These are phyloP conservation scores for Volucella bombylans DNA, from an alignment of 2,888 invertebrate genomes.

Conservation along the genomic window DNA sequence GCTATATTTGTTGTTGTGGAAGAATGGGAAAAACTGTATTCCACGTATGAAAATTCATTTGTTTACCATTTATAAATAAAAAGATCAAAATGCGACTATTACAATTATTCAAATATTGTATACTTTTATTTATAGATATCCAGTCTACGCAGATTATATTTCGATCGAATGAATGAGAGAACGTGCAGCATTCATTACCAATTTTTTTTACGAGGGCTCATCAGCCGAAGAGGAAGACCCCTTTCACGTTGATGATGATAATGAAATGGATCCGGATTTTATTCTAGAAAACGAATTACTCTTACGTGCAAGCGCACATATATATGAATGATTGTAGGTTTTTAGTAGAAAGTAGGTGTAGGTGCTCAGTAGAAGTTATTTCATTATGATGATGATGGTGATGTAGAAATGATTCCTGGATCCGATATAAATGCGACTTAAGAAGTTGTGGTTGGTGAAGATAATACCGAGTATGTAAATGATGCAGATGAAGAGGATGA, in stretches of 20 bases:
- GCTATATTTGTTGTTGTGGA: too few species aligned
- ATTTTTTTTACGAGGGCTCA: neutral
- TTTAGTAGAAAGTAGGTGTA: neutral
- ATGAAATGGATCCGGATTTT: neutral
- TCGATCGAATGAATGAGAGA: too few species aligned
- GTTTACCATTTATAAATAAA: too few species aligned
- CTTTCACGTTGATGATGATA: neutral
- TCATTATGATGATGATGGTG: neutral
- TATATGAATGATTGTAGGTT: slow-evolving; percentile 1
- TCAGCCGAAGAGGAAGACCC: neutral
- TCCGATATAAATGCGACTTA: neutral
- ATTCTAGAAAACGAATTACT: neutral
- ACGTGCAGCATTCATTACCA: too few species aligned
- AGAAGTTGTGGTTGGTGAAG: neutral
- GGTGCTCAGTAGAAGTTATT: neutral
- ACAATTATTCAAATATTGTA: too few species aligned
- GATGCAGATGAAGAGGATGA: neutral
- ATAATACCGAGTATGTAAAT: neutral
- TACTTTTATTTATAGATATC: too few species aligned
- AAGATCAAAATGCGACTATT: too few species aligned
- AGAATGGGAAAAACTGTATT: too few species aligned
- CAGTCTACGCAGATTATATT: too few species aligned
- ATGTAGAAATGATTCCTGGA: neutral
- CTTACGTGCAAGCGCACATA: neutral
- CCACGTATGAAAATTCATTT: too few species aligned